A percentile compares a stretch with the other conserved stretches of the same genome.
Conservation (phyloP, 2,888 invertebrate genomes). For the Amphipoea oculea region DNA sequence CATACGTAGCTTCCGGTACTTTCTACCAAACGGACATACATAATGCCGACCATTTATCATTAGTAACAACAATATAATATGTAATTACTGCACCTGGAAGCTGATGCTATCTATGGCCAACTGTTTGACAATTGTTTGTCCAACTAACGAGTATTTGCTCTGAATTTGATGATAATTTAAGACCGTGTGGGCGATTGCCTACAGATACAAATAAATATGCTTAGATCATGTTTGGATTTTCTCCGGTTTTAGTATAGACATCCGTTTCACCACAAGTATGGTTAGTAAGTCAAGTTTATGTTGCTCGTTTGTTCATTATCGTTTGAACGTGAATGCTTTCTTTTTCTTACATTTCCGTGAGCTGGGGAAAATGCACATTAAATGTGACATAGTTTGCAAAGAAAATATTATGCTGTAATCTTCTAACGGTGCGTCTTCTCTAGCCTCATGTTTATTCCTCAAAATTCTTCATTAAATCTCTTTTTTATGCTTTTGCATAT, state of each 20-base stretch:
- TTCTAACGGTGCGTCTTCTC: neutral
- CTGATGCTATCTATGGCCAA: slow-evolving; percentile 53
- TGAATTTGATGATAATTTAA: slow-evolving; percentile 27
- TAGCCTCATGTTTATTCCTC: neutral
- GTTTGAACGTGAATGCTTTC: slow-evolving; percentile 15
- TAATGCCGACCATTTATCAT: slow-evolving; percentile 64
- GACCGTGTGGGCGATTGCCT: slow-evolving; percentile 42
- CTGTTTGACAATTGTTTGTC: slow-evolving; percentile 50
- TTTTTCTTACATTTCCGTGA: slow-evolving; percentile 5
- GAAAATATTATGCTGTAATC: neutral
- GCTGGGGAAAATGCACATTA: slow-evolving; percentile 10
- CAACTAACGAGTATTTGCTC: slow-evolving; percentile 40
- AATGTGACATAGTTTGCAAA: neutral
- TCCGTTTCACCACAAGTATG: slow-evolving; percentile 32
- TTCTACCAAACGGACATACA: slow-evolving; percentile 70
- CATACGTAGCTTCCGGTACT: slow-evolving; percentile 69
- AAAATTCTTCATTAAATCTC: neutral
- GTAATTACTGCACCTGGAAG: slow-evolving; percentile 61
- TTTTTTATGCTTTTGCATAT: neutral
- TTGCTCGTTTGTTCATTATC: slow-evolving; percentile 20
- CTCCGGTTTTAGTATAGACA: slow-evolving; percentile 30
- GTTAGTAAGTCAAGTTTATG: slow-evolving; percentile 43
- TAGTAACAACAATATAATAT: slow-evolving; percentile 54
- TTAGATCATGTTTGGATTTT: slow-evolving; percentile 24
- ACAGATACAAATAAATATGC: slow-evolving; percentile 25